phyloP scores from a whole-genome alignment of 2,888 invertebrate genomes.

The Loripinus fragilis region DNA sequence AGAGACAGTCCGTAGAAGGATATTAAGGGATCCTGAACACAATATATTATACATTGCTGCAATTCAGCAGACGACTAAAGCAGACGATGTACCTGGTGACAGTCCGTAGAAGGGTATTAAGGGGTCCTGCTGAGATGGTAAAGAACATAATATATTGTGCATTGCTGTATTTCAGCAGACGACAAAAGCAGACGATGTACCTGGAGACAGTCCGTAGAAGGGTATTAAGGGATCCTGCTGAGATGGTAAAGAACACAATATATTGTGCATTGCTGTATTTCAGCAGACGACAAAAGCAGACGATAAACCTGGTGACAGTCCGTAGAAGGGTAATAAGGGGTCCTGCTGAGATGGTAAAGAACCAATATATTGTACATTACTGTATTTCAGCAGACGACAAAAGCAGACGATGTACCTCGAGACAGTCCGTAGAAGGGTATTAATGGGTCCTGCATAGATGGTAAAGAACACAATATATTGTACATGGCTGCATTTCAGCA shows the following conservation, averaged over 20 bases:
- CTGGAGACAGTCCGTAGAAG: conserved; percentile 66
- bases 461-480: conserved; percentile 75
- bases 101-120: conserved; percentile 64
- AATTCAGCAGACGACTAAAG: too few species aligned
- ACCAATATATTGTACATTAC: conserved; percentile 73
- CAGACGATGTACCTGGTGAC: conserved; percentile 67
- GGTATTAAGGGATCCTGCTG: conserved; percentile 50
- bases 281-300: too few species aligned
- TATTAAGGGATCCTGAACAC: conserved; percentile 53
- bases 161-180: conserved; percentile 61
- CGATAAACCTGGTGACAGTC: conserved; percentile 68
- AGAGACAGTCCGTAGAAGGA: conserved; percentile 68
- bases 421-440: conserved; percentile 65
- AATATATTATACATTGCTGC: conserved; percentile 73
- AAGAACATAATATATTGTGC: conserved; percentile 74
- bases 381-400: too few species aligned
- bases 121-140: conserved; percentile 63
- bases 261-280: conserved; percentile 70
- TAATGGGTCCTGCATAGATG: conserved; percentile 51
- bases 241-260: conserved; percentile 73
- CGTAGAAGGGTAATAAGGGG: conserved; percentile 56
- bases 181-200: too few species aligned
- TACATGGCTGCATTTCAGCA: conserved; percentile 67
- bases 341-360: conserved; percentile 68
- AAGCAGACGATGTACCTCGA: too few species aligned